phyloP scores from a whole-genome alignment of 1,140 invertebrate genomes.

The Orchesella cincta region DNA sequence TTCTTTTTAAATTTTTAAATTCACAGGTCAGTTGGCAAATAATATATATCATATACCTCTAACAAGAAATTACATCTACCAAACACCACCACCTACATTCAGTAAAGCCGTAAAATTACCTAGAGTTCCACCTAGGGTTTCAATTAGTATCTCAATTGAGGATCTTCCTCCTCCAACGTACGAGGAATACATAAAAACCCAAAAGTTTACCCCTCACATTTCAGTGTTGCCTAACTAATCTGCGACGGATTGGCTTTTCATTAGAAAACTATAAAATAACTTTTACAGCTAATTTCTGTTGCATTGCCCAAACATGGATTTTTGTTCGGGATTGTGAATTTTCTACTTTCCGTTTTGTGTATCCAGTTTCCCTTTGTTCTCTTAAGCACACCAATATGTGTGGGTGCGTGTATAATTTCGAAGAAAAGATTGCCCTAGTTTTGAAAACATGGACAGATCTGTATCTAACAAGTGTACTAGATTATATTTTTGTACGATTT shows the following conservation, averaged over 20 bases:
- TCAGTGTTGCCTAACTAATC: neutral
- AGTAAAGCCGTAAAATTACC: neutral
- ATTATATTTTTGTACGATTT: too few species aligned
- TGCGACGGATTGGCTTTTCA: neutral
- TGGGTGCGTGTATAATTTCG: too few species aligned
- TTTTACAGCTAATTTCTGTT: neutral
- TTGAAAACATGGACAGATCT: too few species aligned
- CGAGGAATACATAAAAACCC: neutral
- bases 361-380: too few species aligned
- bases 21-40: neutral
- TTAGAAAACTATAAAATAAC: neutral
- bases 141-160: neutral
- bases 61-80: slow-evolving; percentile 7
- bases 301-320: neutral
- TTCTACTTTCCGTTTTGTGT: too few species aligned
- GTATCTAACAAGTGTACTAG: too few species aligned
- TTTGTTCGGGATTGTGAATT: neutral
- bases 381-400: too few species aligned
- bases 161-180: slow-evolving; percentile 15
- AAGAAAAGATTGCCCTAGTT: too few species aligned
- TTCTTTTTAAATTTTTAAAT: neutral
- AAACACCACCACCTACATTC: slow-evolving; percentile 14
- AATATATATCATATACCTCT: slow-evolving; percentile 12
- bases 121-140: neutral
- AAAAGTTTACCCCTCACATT: neutral